Evolutionary conservation across 2,888 invertebrate species (phyloP), one percentile per base, ranked within the genome.

Genomic region (Plemyria rubiginata): DNA sequence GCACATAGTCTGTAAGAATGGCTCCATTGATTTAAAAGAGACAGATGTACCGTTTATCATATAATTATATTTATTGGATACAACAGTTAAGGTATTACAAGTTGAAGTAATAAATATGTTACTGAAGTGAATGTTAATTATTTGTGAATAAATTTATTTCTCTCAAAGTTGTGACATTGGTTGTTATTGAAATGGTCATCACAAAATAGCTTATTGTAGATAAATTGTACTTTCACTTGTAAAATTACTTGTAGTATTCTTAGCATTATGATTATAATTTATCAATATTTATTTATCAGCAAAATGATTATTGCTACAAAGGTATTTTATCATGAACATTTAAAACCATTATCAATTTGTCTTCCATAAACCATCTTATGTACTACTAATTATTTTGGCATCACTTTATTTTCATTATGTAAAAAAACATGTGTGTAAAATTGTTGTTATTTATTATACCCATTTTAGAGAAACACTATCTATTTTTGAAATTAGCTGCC

Each of bases 1-100:
- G 67, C 86, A 92, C 59, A 85, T 93, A 84, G 93, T 92, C 52
- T 93, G 93, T 86, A 91, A 88, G 77, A 93, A 93, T 84, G 93
- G 93, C 67, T 87, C 90, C 40, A 92, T 93, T 78, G 89, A 89
- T 65, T 79, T 93, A 58, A 92, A 88, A 71, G 87, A 92, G 69
- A 88, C 92, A 59, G 78, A 84, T 67, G 60, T 82, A 74, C 88
- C 92, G n/a, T 88, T 92, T 74, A 74, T 83, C 61, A 52, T 89
- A 62, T 89, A 85, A 65, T 53, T 22, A 38, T 40, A 22, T 16
- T 48, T 54, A 50, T 50, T 51, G 13, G 61, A 51, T 54, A 53
- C 11, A 52, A 48, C 16, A 36, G 46, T 48, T 43, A 57, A 45
- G 60, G 36, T 70, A 63, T 65, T 65, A 43, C 43, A 45, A 45